Conservation (phyloP, 2,797 vertebrate genomes). For the Crax fasciolata region DNA sequence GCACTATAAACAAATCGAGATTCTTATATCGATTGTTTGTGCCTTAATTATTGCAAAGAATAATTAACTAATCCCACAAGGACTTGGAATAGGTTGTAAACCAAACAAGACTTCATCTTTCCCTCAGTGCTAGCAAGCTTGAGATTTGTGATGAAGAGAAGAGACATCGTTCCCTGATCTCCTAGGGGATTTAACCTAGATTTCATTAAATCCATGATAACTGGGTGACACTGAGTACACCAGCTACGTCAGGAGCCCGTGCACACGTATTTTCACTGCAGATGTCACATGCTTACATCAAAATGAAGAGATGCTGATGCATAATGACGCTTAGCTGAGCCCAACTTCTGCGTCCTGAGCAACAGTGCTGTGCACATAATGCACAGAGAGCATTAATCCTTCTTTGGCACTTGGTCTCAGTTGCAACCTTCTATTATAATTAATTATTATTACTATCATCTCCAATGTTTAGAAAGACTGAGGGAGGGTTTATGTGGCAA, state of each 20-base stretch:
- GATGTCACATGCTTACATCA: not conserved
- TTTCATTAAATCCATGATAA: slow-evolving; percentile 16
- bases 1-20: slow-evolving; percentile 48
- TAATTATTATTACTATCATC: not conserved
- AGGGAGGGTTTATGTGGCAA: not conserved
- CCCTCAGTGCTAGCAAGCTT: slow-evolving; percentile 29
- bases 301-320: slow-evolving; percentile 21
- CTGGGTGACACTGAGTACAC: slow-evolving; percentile 12
- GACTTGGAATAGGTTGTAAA: slow-evolving; percentile 30
- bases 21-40: slow-evolving; percentile 62
- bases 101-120: not conserved
- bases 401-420: not conserved
- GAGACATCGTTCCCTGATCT: slow-evolving; percentile 18
- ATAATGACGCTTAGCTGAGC: slow-evolving; percentile 16
- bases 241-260: slow-evolving; percentile 26
- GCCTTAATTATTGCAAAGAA: slow-evolving; percentile 71
- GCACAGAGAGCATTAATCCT: not conserved
- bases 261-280: not conserved
- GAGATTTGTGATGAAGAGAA: slow-evolving; percentile 27
- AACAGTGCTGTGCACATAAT: not conserved
- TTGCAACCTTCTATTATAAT: not conserved
- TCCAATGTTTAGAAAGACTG: not conserved
- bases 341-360: not conserved
- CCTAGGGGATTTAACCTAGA: slow-evolving; percentile 31
- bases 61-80: slow-evolving; percentile 60